Conservation (phyloP, 1,140 invertebrate species). For the Varroa destructor region DNA sequence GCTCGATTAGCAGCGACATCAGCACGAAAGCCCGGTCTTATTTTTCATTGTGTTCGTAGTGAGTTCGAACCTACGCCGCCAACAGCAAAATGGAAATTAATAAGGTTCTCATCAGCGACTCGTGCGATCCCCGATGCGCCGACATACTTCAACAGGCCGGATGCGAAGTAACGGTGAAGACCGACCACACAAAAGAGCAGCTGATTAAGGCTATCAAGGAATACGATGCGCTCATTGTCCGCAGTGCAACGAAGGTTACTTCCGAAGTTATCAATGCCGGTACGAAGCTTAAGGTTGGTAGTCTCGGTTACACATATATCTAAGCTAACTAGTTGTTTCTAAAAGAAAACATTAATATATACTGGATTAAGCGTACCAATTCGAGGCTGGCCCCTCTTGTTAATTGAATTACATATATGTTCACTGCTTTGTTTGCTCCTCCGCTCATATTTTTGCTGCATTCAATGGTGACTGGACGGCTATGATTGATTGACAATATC, state of each 20-base stretch:
- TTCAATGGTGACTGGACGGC: too few relatives aligned
- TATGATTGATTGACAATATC: too few relatives aligned
- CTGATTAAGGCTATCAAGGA: slow-evolving; percentile 69
- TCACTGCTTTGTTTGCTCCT: too few relatives aligned
- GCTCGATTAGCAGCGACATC: too few relatives aligned
- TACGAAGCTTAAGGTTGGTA: slow-evolving; percentile 56
- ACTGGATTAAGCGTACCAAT: too few relatives aligned
- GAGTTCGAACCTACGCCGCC: too few relatives aligned
- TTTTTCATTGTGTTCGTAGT: too few relatives aligned
- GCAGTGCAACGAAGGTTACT: slow-evolving; percentile 93
- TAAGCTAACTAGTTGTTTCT: background rate
- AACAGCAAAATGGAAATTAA: slow-evolving; percentile 34
- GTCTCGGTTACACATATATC: background rate
- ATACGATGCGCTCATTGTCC: slow-evolving; percentile 79
- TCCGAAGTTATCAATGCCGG: slow-evolving; percentile 66
- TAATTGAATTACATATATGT: too few relatives aligned
- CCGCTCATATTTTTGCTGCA: too few relatives aligned
- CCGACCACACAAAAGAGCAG: slow-evolving; percentile 66
- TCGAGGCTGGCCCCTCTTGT: too few relatives aligned
- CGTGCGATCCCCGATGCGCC: slow-evolving; percentile 69
- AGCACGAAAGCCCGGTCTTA: too few relatives aligned
- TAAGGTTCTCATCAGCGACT: slow-evolving; percentile 76
- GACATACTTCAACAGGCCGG: slow-evolving; percentile 60
- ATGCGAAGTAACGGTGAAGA: slow-evolving; percentile 63
- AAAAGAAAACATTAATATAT: too few relatives aligned